phyloP scores from a whole-genome alignment of 23 tunicate species.

The Pegea sp. region DNA sequence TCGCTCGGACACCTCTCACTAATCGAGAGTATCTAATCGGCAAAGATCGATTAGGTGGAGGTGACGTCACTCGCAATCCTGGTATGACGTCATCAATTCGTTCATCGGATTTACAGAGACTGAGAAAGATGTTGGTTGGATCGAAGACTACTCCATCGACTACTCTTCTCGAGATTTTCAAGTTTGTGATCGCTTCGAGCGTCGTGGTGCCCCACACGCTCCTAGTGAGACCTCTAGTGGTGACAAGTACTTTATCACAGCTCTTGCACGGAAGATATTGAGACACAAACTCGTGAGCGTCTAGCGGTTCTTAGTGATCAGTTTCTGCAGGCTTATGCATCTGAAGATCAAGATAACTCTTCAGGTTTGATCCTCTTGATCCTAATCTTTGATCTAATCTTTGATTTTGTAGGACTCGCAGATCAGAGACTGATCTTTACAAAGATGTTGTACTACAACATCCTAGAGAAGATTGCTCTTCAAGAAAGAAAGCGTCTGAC shows the following conservation, averaged over 20 bases:
- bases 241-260: too few relatives aligned
- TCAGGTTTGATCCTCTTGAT: too few relatives aligned
- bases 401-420: conserved; percentile 16
- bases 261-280: too few relatives aligned
- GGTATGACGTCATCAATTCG: too few relatives aligned
- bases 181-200: conserved; percentile 4
- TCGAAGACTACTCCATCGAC: conserved; percentile 18
- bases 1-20: conserved; percentile 63
- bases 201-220: too few relatives aligned
- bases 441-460: conserved; percentile 40
- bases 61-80: conserved; percentile 15
- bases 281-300: too few relatives aligned
- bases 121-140: conserved; percentile 17
- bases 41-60: conserved; percentile 1
- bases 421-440: conserved; percentile 18
- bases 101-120: conserved; percentile 18
- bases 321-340: too few relatives aligned
- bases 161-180: conserved; percentile 8
- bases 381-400: too few relatives aligned
- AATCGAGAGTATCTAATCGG: conserved; percentile 54
- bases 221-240: too few relatives aligned
- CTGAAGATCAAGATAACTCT: too few relatives aligned
- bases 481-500: conserved; percentile 54
- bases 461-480: conserved; percentile 33
- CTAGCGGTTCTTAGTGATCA: too few relatives aligned